A percentile compares a stretch with the other conserved stretches of the same genome.
Conservation (phyloP, 2,113 vertebrate genomes). For the Leptocoma aspasia region DNA sequence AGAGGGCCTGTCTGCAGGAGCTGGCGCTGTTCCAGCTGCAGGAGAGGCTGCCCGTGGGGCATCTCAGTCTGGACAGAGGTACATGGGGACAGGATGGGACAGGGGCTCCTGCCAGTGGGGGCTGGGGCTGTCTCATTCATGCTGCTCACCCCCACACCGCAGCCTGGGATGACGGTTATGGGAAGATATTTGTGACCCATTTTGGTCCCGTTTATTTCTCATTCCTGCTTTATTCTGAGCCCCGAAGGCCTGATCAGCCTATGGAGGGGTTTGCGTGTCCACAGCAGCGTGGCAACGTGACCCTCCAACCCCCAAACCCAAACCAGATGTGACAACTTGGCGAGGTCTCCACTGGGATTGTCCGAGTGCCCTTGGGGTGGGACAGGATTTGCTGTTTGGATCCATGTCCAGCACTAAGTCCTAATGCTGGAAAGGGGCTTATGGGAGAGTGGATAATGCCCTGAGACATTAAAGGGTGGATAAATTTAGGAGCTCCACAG, state of each 20-base stretch:
- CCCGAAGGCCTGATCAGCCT: background rate
- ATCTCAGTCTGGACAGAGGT: background rate
- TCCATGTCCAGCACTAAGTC: background rate
- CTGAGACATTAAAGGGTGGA: background rate
- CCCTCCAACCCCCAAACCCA: background rate
- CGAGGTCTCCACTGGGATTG: background rate
- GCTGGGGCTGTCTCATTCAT: fast-evolving
- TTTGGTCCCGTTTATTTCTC: background rate
- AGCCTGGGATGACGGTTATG: fast-evolving
- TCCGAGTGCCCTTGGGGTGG: background rate
- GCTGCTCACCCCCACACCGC: fast-evolving
- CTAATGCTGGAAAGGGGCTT: background rate
- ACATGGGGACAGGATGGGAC: background rate
- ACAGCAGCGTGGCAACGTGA: slow-evolving; percentile 7
- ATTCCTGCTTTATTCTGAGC: background rate
- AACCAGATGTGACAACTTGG: background rate
- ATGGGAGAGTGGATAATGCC: background rate
- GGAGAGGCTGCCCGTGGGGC: background rate
- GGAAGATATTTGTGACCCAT: background rate
- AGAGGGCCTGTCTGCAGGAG: slow-evolving; percentile 37
- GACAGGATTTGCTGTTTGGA: background rate
- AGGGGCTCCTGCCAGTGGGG: background rate
- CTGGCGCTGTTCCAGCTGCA: slow-evolving; percentile 6
- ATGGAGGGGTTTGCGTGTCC: background rate
- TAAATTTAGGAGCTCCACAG: background rate